phyloP scores from a whole-genome alignment of 2,888 invertebrate genomes.

The Loripinus fragilis region DNA sequence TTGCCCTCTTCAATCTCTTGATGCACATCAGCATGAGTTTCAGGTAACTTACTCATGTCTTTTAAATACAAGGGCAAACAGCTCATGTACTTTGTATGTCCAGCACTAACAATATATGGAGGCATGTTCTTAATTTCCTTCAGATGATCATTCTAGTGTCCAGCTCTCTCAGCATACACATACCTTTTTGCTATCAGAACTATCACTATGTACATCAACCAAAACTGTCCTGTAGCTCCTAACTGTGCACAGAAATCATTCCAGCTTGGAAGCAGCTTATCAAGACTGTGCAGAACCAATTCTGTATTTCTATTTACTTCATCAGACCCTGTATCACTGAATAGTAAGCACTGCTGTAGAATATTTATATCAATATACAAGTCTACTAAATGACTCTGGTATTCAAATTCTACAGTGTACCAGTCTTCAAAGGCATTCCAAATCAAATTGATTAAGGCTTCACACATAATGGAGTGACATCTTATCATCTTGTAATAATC shows the following conservation, averaged over 20 bases:
- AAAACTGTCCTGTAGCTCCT: not conserved
- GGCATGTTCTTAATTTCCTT: not conserved
- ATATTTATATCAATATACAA: not conserved
- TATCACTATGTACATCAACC: not conserved
- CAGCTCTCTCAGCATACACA: constrained; percentile 13
- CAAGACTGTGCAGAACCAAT: not conserved
- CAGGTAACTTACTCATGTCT: not conserved
- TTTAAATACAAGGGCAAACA: not conserved
- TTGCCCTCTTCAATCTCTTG: not conserved
- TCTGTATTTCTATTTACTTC: not conserved
- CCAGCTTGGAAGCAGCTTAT: not conserved
- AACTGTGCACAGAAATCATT: constrained; percentile 3
- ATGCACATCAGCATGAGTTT: not conserved
- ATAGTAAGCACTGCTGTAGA: not conserved
- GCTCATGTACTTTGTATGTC: constrained; percentile 7
- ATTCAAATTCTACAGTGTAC: not conserved
- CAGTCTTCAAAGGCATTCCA: constrained; percentile 7
- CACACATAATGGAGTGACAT: not conserved
- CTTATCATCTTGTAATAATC: not conserved
- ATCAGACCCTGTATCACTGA: not conserved
- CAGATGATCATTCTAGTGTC: not conserved
- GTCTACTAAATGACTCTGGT: not conserved
- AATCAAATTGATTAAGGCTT: not conserved
- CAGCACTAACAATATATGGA: not conserved
- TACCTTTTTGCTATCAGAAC: not conserved